Percentiles rank a stretch among this genome's conserved stretches.
Evolutionary conservation across 2,888 invertebrate genomes (phyloP).

Genomic region (Megastigmus dorsalis): DNA sequence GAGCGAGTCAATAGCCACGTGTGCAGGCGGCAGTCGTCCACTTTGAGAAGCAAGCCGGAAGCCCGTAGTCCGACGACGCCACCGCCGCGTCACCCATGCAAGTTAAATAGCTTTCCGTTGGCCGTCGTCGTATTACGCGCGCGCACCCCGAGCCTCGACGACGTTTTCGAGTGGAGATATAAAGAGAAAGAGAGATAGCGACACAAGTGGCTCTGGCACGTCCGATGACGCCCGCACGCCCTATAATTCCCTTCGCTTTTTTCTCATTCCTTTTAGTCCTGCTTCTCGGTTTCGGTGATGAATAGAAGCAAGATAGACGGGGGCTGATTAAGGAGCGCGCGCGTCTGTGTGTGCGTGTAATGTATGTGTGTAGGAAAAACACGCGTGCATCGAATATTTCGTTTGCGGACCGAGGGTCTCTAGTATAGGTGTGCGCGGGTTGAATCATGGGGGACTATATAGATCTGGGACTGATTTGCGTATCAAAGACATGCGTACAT

Average conservation of each 20-base stretch:
- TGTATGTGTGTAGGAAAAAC: neutral
- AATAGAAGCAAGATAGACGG: neutral
- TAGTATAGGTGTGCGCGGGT: no score
- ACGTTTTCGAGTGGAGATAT: neutral
- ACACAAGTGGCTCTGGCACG: conserved; percentile 22
- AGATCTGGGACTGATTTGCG: conserved; percentile 11
- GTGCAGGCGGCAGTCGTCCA: neutral
- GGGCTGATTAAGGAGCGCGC: neutral
- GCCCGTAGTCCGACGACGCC: conserved; percentile 36
- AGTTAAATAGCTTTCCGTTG: conserved; percentile 58
- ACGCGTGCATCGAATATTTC: neutral
- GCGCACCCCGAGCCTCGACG: no score
- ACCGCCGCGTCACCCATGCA: conserved; percentile 44
- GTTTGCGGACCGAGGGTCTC: neutral
- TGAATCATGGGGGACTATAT: neutral
- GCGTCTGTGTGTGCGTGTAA: neutral
- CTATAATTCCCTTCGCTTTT: neutral
- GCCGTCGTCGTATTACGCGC: conserved; percentile 50
- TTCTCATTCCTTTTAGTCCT: no score
- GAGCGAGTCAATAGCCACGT: conserved; percentile 12
- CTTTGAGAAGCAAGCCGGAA: conserved; percentile 53
- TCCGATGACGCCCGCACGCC: neutral
- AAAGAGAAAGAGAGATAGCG: no score
- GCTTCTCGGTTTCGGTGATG: neutral
- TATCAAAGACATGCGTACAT: no score